phyloP scores from a whole-genome alignment of 2,797 vertebrate species.

The Limosa lapponica region DNA sequence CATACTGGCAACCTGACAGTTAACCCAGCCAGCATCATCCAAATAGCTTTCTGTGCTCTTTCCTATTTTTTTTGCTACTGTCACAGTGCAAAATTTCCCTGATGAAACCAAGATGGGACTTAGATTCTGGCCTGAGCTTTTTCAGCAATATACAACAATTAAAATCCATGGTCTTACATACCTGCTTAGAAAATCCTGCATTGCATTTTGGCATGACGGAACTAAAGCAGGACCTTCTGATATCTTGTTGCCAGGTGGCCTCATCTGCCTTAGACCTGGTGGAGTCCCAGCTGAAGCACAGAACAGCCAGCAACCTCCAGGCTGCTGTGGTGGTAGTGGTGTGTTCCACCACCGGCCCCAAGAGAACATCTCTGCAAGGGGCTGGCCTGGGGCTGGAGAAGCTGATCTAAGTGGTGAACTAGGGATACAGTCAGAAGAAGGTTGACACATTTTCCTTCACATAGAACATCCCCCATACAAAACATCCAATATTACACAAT shows the following conservation, averaged over 20 bases:
- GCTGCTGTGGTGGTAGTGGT: neutral
- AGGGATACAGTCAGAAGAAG: neutral
- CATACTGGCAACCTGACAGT: neutral
- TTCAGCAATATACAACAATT: neutral
- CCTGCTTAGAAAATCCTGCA: neutral
- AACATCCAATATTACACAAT: neutral
- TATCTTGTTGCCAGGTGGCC: neutral
- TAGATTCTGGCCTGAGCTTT: neutral
- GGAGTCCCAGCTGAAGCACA: accelerated
- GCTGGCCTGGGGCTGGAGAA: neutral
- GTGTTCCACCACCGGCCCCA: neutral
- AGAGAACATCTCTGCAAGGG: neutral
- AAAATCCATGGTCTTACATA: neutral
- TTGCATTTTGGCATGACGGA: neutral
- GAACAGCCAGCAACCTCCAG: neutral
- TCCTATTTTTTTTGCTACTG: neutral
- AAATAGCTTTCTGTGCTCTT: neutral
- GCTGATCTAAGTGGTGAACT: neutral
- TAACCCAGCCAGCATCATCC: neutral
- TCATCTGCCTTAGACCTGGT: neutral
- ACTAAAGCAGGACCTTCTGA: neutral
- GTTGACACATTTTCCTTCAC: neutral
- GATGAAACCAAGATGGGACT: neutral
- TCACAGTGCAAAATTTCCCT: neutral
- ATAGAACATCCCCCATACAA: neutral